Base-by-base conservation (phyloP, 1,140 invertebrate genomes). In the Tetraneura akinire region DNA sequence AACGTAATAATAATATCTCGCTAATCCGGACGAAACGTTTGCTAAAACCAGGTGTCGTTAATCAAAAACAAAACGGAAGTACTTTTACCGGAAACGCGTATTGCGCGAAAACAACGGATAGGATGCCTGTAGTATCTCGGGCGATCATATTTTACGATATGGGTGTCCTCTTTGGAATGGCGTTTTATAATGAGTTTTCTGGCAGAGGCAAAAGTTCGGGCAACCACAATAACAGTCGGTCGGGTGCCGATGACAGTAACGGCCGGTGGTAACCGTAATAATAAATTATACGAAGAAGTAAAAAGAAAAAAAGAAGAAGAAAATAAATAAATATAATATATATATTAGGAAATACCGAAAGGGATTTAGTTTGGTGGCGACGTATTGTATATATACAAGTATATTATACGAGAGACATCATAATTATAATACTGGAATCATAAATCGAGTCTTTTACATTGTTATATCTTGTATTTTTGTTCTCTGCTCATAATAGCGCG, bases 171-270 rank as follows among this genome's bases (percentile, higher is more conserved):
- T 71, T 51, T 29, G 68, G 66, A 70, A 29, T 60, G 21, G 51
- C 74, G 74, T 78, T 78, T 78, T 78, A n/a, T n/a, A 78, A 78
- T 78, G 74, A 78, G 74, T 78, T 78, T 78, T 78, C 55, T 60
- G 74, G 42, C 37, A 37, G 23, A 45, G 21, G 53, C 37, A 57
- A 78, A 78, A 78, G 55, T 78, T 78, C 21, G 55, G 55, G 26
- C 32, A 60, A 60, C 55, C 29, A 29, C 71, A 37, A 8, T 37
- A 8, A 8, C 32, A 74, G 71, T 74, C n/a, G 71, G 71, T 74
- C 71, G 71, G 55, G 74, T 78, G 53, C 74, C 74, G 23, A 62
- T 78, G 74, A 78, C 74, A 78, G 74, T 62, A 78, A 62, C 74
- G 73, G 74, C 62, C 42, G 74, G 74, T 78, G 21, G 21, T 78